Evolutionary conservation across 2,113 vertebrate genomes (phyloP).

Genomic region (Ophiodon elongatus): DNA sequence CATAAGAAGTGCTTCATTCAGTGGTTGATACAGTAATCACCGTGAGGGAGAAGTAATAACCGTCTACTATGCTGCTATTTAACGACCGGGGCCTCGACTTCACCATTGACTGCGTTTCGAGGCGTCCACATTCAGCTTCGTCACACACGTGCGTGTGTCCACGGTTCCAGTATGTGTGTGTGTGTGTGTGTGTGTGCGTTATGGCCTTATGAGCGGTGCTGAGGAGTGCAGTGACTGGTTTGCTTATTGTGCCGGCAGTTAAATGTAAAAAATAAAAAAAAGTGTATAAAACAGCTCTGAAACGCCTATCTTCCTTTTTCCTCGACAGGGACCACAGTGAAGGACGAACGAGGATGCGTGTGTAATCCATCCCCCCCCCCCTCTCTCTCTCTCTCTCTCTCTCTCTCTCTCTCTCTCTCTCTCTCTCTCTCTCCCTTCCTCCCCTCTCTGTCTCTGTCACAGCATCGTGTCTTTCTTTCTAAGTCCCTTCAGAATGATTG

Average conservation of each 20-base stretch:
- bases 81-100: constrained; percentile 74
- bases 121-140: constrained; percentile 41
- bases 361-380: constrained; percentile 36
- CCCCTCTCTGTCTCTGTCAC: constrained; percentile 42
- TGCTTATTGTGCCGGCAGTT: constrained; percentile 63
- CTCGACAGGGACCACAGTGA: constrained; percentile 55
- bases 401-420: constrained; percentile 4
- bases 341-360: constrained; percentile 55
- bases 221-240: constrained; percentile 49
- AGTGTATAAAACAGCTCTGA: constrained; percentile 46
- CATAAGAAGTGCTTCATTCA: constrained; percentile 53
- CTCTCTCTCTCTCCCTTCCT: background rate
- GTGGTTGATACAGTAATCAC: constrained; percentile 69
- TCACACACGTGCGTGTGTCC: constrained; percentile 14
- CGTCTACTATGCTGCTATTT: constrained; percentile 56
- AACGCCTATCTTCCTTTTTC: constrained; percentile 55
- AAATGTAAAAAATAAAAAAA: constrained; percentile 47
- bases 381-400: background rate
- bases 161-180: background rate
- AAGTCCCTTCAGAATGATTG: constrained; percentile 59
- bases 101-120: constrained; percentile 63
- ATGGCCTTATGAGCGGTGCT: constrained; percentile 33
- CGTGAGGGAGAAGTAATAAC: constrained; percentile 66
- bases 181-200: background rate
- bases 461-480: constrained; percentile 45